Percentiles rank a stretch among this genome's conserved stretches.
phyloP scores from a whole-genome alignment of 2,888 invertebrate genomes.

The Synergus laeviventris region DNA sequence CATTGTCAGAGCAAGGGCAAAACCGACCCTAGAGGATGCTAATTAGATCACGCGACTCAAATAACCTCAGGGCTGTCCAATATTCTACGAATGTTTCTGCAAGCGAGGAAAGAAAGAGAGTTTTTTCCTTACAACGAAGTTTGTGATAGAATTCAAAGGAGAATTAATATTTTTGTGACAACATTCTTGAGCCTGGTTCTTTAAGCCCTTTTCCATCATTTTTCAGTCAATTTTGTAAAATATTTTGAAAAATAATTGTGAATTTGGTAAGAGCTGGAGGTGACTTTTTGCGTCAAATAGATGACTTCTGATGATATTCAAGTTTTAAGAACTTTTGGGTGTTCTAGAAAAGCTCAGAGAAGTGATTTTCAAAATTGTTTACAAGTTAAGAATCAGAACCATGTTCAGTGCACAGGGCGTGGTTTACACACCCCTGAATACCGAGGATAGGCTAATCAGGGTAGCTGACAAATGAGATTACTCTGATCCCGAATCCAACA shows the following conservation, averaged over 20 bases:
- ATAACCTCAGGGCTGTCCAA: constrained; percentile 71
- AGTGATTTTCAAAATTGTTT: constrained; percentile 15
- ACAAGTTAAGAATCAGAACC: constrained; percentile 14
- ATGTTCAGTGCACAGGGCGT: constrained; percentile 66
- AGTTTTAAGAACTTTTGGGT: neutral
- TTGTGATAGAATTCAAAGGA: constrained; percentile 7
- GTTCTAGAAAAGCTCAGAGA: neutral
- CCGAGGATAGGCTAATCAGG: constrained; percentile 74
- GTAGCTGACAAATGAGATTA: constrained; percentile 74
- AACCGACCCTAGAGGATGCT: constrained; percentile 70
- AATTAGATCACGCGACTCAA: constrained; percentile 73
- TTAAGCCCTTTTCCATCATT: neutral
- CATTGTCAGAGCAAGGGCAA: constrained; percentile 68
- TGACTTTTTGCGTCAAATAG: neutral
- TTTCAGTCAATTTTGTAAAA: neutral
- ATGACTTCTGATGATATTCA: neutral
- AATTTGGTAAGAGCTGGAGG: neutral
- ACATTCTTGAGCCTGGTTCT: neutral
- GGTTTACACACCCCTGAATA: constrained; percentile 71
- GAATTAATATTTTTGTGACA: neutral
- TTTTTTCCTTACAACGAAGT: constrained; percentile 33
- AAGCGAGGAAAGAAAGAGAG: constrained; percentile 43
- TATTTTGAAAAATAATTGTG: neutral
- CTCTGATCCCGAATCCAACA: constrained; percentile 76
- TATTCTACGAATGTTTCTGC: constrained; percentile 58